Percentiles rank a stretch among this genome's conserved stretches.
Evolutionary conservation across 2,888 invertebrate genomes (phyloP).

Genomic region (Criorhina ranunculi): DNA sequence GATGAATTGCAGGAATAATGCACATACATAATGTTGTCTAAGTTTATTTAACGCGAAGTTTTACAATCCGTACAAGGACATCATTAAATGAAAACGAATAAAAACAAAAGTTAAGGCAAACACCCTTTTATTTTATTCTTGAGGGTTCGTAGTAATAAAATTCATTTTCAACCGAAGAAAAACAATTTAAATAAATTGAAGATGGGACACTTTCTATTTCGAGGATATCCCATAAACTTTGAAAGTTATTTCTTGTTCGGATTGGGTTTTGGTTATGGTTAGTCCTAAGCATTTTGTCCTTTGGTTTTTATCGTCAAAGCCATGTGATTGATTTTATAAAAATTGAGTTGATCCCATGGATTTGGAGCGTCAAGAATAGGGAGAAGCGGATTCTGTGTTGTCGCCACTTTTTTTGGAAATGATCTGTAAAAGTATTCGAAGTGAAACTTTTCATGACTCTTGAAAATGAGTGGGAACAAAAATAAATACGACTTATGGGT

Average conservation of each 20-base stretch:
- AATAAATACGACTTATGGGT: no score
- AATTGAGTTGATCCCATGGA: no score
- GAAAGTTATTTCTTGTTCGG: slow-evolving; percentile 9
- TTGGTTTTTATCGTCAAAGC: neutral
- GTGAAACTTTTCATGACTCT: no score
- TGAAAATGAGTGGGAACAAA: no score
- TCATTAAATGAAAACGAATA: neutral
- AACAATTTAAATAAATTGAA: slow-evolving; percentile 17
- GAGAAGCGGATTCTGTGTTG: no score
- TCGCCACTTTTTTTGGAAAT: no score
- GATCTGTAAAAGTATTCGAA: no score
- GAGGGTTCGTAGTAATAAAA: neutral
- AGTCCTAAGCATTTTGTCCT: neutral
- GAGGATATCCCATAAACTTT: slow-evolving; percentile 1
- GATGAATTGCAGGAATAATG: no score
- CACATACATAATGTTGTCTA: no score
- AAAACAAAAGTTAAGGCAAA: slow-evolving; percentile 3
- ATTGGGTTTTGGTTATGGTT: neutral
- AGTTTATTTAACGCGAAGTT: no score
- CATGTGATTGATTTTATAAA: neutral
- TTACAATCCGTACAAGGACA: neutral
- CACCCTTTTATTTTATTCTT: neutral
- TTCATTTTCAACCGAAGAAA: neutral
- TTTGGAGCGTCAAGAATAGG: no score
- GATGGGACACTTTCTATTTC: slow-evolving; percentile 8